These are phyloP conservation scores for Apodemia duryi DNA, from an alignment of 2,888 invertebrate species.

Conservation along the genomic window DNA sequence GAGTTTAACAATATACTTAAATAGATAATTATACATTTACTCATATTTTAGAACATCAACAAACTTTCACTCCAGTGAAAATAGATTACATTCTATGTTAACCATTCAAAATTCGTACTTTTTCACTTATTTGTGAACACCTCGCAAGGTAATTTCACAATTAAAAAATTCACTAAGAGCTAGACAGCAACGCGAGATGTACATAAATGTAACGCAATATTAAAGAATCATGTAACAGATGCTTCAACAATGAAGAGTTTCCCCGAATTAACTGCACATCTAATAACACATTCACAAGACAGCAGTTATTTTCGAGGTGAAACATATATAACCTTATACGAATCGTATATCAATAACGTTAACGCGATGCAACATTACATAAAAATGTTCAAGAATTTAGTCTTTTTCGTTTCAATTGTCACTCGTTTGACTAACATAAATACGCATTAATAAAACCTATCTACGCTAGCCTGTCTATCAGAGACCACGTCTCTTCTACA, in stretches of 20 bases:
- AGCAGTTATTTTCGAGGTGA: slow-evolving; percentile 13
- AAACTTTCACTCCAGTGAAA: slow-evolving; percentile 71
- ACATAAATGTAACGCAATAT: slow-evolving; percentile 36
- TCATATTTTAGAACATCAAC: slow-evolving; percentile 73
- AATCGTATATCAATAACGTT: slow-evolving; percentile 66
- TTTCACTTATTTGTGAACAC: slow-evolving; percentile 52
- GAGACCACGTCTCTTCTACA: slow-evolving; percentile 71
- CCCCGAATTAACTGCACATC: slow-evolving; percentile 16
- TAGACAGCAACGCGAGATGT: slow-evolving; percentile 45
- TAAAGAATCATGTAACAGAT: slow-evolving; percentile 43
- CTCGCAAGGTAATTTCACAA: slow-evolving; percentile 38
- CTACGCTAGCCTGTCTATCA: slow-evolving; percentile 74
- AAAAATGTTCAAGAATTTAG: slow-evolving; percentile 74
- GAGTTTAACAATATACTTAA: slow-evolving; percentile 75
- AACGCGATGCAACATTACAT: slow-evolving; percentile 73
- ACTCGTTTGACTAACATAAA: slow-evolving; percentile 69
- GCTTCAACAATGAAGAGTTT: slow-evolving; percentile 43
- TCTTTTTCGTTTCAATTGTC: slow-evolving; percentile 77
- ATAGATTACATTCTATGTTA: slow-evolving; percentile 52
- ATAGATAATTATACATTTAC: slow-evolving; percentile 38
- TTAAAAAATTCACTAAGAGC: slow-evolving; percentile 39
- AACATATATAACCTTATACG: slow-evolving; percentile 49
- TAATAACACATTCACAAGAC: background rate
- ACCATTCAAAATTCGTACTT: slow-evolving; percentile 59
- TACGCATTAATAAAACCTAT: slow-evolving; percentile 68